These are phyloP conservation scores for Nansenia antarctica DNA, from an alignment of 2,113 vertebrate genomes.

Conservation along the genomic window DNA sequence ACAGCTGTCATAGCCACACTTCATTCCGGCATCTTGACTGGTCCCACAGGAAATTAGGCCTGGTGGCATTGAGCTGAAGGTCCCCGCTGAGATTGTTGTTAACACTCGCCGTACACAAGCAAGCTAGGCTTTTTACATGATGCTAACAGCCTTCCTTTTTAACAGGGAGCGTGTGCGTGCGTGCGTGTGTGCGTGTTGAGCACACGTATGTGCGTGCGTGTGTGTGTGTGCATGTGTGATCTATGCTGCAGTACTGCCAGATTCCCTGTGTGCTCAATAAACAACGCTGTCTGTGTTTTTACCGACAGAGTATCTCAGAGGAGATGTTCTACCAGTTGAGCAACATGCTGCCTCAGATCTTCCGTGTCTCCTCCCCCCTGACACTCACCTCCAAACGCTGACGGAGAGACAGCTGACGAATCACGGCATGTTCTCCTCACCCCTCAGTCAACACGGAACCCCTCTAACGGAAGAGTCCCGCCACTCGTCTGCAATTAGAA, in stretches of 20 bases:
- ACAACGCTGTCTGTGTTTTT: constrained; percentile 19
- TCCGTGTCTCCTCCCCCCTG: constrained; percentile 91
- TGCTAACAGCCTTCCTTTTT: neutral
- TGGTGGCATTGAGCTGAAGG: constrained; percentile 16
- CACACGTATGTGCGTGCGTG: neutral
- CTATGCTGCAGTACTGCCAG: no score
- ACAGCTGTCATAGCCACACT: constrained; percentile 33
- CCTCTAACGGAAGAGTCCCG: no score
- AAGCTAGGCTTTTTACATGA: neutral
- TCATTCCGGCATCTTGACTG: constrained; percentile 31
- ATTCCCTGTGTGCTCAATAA: constrained; percentile 7
- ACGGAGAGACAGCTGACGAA: constrained; percentile 15
- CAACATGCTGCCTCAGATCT: constrained; percentile 99
- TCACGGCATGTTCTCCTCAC: no score
- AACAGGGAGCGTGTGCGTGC: neutral
- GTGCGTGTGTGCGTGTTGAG: neutral
- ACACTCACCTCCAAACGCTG: constrained; percentile 82
- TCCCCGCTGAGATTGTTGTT: neutral
- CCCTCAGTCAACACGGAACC: no score
- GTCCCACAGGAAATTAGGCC: constrained; percentile 19
- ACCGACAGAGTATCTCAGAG: constrained; percentile 91
- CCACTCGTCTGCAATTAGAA: no score
- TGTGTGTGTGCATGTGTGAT: neutral
- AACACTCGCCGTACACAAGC: constrained; percentile 19
- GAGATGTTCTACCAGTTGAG: constrained; percentile 98